Evolutionary conservation across 2,113 vertebrate genomes (phyloP).

Genomic region (Drymodes brunneopygia): DNA sequence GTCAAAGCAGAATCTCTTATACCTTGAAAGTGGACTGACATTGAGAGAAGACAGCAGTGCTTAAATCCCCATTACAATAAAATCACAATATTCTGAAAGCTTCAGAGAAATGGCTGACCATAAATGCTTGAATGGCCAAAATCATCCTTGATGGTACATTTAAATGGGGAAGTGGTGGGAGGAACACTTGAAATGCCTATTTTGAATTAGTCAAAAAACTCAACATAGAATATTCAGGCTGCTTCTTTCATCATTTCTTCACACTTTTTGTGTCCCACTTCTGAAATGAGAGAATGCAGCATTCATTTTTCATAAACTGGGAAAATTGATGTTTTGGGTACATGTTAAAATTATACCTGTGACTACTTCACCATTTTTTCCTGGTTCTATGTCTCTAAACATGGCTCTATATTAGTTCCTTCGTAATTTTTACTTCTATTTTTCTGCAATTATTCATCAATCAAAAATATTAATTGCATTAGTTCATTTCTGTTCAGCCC

Average conservation of each 20-base stretch:
- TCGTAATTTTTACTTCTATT: neutral
- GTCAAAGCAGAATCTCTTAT: neutral
- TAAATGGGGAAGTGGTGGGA: neutral
- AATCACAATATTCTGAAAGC: neutral
- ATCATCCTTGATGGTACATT: neutral
- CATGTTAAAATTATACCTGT: neutral
- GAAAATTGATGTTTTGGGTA: neutral
- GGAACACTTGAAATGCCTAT: neutral
- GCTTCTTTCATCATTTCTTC: neutral
- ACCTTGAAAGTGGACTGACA: neutral
- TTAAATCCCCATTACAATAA: neutral
- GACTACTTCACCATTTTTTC: neutral
- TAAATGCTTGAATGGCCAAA: neutral
- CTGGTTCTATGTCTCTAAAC: neutral
- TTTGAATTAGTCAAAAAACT: neutral
- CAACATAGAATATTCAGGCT: neutral
- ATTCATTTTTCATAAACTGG: neutral
- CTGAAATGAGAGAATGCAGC: neutral
- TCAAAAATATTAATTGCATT: conserved; percentile 45
- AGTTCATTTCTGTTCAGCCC: neutral
- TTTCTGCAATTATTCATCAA: neutral
- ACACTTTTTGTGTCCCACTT: neutral
- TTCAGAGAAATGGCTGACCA: neutral
- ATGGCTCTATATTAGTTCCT: neutral
- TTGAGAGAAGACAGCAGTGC: neutral